Percentiles rank a stretch among this genome's conserved stretches.
phyloP scores from a whole-genome alignment of 2,888 invertebrate species.

The Brachynemurus nebulosus region DNA sequence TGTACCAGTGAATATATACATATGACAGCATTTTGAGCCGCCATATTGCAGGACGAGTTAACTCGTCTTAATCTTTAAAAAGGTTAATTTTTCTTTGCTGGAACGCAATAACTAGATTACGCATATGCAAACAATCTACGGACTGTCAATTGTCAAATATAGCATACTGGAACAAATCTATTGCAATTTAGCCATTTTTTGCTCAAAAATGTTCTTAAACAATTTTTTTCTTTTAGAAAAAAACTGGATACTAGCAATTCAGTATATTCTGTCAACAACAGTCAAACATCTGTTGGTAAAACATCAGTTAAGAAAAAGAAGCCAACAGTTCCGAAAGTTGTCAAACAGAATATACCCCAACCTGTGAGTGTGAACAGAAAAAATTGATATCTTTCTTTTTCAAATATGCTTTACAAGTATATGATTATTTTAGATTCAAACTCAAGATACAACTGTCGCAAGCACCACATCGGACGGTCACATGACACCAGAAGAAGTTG shows the following conservation, averaged over 20 bases:
- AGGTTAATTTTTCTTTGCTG: too few relatives aligned
- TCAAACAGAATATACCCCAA: conserved; percentile 29
- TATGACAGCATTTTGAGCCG: too few relatives aligned
- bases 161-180: too few relatives aligned
- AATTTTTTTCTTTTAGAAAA: conserved; percentile 33
- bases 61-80: too few relatives aligned
- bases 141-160: too few relatives aligned
- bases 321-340: conserved; percentile 30
- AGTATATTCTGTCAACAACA: conserved; percentile 28
- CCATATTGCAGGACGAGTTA: too few relatives aligned
- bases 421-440: conserved; percentile 35
- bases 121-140: too few relatives aligned
- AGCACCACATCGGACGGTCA: conserved; percentile 59
- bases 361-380: conserved; percentile 24
- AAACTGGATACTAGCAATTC: conserved; percentile 33
- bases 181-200: too few relatives aligned
- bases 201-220: conserved; percentile 20
- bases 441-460: conserved; percentile 33
- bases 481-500: conserved; percentile 85
- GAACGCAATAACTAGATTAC: too few relatives aligned
- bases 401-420: too few relatives aligned
- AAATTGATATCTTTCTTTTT: too few relatives aligned
- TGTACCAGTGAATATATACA: too few relatives aligned
- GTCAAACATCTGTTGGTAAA: conserved; percentile 30
- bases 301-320: conserved; percentile 37